These are phyloP conservation scores for Heliothis peltigera DNA, from an alignment of 2,888 invertebrate species.

Conservation along the genomic window DNA sequence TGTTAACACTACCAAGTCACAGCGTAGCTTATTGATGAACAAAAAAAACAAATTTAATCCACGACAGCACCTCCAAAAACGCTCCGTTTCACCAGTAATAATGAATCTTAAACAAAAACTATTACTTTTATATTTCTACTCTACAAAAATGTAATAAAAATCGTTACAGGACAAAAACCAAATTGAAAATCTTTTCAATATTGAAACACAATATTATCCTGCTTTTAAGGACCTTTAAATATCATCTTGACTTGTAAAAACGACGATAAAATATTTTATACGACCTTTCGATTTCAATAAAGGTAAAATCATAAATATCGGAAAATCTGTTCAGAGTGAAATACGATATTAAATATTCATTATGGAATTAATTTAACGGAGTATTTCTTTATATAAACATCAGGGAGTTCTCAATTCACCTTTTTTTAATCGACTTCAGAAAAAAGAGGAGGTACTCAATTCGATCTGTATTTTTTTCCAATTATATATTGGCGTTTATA, in stretches of 20 bases:
- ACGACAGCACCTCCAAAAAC: too few relatives aligned
- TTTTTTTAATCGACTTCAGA: too few relatives aligned
- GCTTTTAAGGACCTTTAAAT: slow-evolving; percentile 19
- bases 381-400: slow-evolving; percentile 17
- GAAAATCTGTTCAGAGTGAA: slow-evolving; percentile 26
- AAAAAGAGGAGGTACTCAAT: too few relatives aligned
- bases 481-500: too few relatives aligned
- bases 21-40: too few relatives aligned
- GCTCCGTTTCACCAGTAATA: too few relatives aligned
- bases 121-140: too few relatives aligned
- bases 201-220: slow-evolving; percentile 19
- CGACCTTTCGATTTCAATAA: slow-evolving; percentile 18
- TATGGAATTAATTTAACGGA: slow-evolving; percentile 31
- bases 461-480: too few relatives aligned
- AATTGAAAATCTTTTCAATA: not conserved
- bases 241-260: slow-evolving; percentile 32
- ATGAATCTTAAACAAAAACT: too few relatives aligned
- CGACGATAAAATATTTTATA: slow-evolving; percentile 8
- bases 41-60: too few relatives aligned
- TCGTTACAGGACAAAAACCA: not conserved
- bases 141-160: too few relatives aligned
- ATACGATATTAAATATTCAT: slow-evolving; percentile 46
- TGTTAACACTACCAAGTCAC: too few relatives aligned
- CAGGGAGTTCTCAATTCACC: not conserved
- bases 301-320: slow-evolving; percentile 10